phyloP scores from a whole-genome alignment of 1,140 invertebrate species.

The Psilanteris sp. region DNA sequence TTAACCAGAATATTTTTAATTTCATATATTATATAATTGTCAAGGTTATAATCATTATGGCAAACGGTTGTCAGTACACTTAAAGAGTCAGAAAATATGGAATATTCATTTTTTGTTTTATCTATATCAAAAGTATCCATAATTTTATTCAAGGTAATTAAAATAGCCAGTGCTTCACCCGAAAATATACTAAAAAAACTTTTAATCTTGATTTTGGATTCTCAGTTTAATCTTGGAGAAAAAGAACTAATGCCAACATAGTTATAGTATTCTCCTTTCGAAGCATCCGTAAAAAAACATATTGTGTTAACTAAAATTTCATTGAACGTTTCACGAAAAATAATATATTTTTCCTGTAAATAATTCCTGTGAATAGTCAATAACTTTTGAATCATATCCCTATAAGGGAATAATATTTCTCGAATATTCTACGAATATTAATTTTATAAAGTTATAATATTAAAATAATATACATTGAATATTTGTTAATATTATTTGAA shows the following conservation, averaged over 20 bases:
- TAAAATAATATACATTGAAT: too few species aligned
- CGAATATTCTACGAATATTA: too few species aligned
- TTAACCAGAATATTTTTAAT: neutral
- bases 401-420: too few species aligned
- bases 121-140: neutral
- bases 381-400: too few species aligned
- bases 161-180: neutral
- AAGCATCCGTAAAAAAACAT: constrained; percentile 1
- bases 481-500: too few species aligned
- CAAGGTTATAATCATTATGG: neutral
- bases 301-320: too few species aligned
- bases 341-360: too few species aligned
- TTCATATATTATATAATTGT: neutral
- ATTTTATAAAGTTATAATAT: too few species aligned
- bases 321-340: too few species aligned
- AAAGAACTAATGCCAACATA: neutral
- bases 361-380: too few species aligned
- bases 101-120: neutral
- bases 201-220: neutral
- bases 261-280: neutral
- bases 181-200: neutral
- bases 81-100: neutral
- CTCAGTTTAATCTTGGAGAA: neutral
- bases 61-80: neutral
- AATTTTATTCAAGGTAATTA: neutral